Evolutionary conservation across 2,888 invertebrate genomes (phyloP), one percentile per base, ranked within the genome.

Genomic region (Baronia brevicornis): DNA sequence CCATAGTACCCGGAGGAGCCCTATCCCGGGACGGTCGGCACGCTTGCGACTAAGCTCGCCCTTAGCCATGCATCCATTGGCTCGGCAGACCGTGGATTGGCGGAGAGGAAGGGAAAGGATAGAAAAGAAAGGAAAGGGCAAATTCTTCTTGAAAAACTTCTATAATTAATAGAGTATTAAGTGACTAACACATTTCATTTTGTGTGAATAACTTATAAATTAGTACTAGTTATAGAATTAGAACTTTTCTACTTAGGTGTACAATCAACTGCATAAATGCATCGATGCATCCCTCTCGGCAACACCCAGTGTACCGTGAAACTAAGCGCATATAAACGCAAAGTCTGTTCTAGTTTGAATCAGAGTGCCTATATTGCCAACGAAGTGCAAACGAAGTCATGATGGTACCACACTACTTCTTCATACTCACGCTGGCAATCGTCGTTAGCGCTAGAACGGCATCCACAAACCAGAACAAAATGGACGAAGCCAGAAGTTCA

Each of bases 321-420:
- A 59, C 70, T 48, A 70, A 79, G 73, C 74, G 70, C 80, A 80
- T 84, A 84, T 82, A 84, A 82, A 79, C 78, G 69, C 60, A 57
- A 54, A 52, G 56, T 55, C 56, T 70, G 75, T 54, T 71, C 74
- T 56, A 75, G 70, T 62, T 77, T 58, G 56, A 56, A 63, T 64
- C 71, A 75, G 71, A 75, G 77, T 78, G 69, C 64, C 69, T 58
- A 74, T 66, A 70, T 60, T 57, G 60, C 64, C 63, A 67, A 62
- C 63, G 61, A 55, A 68, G 67, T 68, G 66, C 60, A 63, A 66
- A 74, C 71, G 62, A 61, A 67, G 61, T 54, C 64, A 75, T 65
- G 57, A 88, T 88, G 88, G 86, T 86, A 61, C 61, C 69, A 56
- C 85, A 87, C 72, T 88, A 87, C 70, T 72, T 88, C 55, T 73